These are phyloP conservation scores for Drosophila fungiperda DNA, from an alignment of 2,888 invertebrate genomes.

Conservation along the genomic window DNA sequence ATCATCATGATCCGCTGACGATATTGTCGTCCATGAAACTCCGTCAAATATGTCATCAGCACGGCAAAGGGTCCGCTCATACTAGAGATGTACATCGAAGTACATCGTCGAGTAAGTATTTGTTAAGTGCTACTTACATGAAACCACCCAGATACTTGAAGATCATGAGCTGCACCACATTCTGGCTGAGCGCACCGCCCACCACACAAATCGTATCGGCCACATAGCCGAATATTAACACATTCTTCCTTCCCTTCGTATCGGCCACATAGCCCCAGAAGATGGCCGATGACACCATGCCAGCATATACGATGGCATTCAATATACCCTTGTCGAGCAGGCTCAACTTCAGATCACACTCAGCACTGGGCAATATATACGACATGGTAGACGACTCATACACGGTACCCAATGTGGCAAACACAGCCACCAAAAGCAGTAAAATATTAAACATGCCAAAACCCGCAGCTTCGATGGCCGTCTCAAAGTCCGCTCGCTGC, in stretches of 20 bases:
- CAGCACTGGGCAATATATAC: slow-evolving; percentile 90
- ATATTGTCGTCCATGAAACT: slow-evolving; percentile 89
- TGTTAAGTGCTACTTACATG: slow-evolving; percentile 87
- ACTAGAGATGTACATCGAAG: slow-evolving; percentile 81
- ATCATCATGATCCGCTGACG: slow-evolving; percentile 88
- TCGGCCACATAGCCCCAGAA: slow-evolving; percentile 92
- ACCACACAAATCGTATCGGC: slow-evolving; percentile 88
- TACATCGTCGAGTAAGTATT: slow-evolving; percentile 25
- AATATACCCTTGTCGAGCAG: slow-evolving; percentile 90
- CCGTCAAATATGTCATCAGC: slow-evolving; percentile 89
- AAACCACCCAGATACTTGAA: slow-evolving; percentile 90
- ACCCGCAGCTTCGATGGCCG: slow-evolving; percentile 88
- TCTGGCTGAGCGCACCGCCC: slow-evolving; percentile 88
- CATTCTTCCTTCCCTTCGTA: slow-evolving; percentile 88
- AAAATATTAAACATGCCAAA: slow-evolving; percentile 90
- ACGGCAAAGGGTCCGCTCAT: slow-evolving; percentile 91
- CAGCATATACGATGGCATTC: slow-evolving; percentile 90
- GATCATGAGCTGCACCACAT: slow-evolving; percentile 88
- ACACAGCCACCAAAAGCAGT: slow-evolving; percentile 87
- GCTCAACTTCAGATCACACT: slow-evolving; percentile 89
- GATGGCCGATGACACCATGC: slow-evolving; percentile 87
- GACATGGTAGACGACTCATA: slow-evolving; percentile 90
- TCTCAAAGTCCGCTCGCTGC: slow-evolving; percentile 88
- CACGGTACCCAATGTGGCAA: slow-evolving; percentile 88
- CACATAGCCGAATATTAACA: slow-evolving; percentile 89